Conservation (phyloP, 64 coral and sea anemone species). For the Orbicella faveolata region DNA sequence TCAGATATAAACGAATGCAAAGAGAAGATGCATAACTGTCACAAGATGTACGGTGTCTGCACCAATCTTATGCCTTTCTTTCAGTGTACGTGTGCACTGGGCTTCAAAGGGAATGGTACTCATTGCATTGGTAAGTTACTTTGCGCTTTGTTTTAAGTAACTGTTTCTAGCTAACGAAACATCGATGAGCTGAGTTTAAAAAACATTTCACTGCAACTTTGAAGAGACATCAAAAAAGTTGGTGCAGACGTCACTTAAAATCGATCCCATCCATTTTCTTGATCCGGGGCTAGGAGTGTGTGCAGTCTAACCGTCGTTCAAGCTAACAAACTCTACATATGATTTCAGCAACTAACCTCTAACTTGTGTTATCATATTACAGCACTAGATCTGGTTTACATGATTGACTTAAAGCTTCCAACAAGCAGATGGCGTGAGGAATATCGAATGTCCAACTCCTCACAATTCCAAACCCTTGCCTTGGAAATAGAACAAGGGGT, state of each 20-base stretch:
- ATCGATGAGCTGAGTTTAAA: too few species aligned
- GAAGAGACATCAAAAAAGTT: too few species aligned
- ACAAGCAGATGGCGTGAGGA: constrained; percentile 60
- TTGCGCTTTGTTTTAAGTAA: background rate
- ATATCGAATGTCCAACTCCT: constrained; percentile 51
- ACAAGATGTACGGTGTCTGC: constrained; percentile 63
- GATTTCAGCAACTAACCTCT: background rate
- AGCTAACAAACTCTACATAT: background rate
- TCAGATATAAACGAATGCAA: constrained; percentile 84
- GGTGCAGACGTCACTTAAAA: too few species aligned
- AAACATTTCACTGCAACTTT: too few species aligned
- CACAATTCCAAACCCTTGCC: constrained; percentile 46
- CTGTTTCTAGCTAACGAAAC: background rate
- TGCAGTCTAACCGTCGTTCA: too few species aligned
- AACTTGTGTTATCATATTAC: constrained; percentile 6
- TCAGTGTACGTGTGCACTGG: constrained; percentile 74
- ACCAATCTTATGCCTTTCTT: constrained; percentile 65
- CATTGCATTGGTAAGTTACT: constrained; percentile 68
- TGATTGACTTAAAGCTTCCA: constrained; percentile 63
- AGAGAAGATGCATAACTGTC: constrained; percentile 69
- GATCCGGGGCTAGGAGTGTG: too few species aligned
- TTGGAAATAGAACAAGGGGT: constrained; percentile 63
- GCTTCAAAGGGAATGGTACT: constrained; percentile 78
- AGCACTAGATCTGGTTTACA: constrained; percentile 81
- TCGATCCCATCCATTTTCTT: too few species aligned